phyloP scores from a whole-genome alignment of 2,888 invertebrate species.

The Coenonympha glycerion region DNA sequence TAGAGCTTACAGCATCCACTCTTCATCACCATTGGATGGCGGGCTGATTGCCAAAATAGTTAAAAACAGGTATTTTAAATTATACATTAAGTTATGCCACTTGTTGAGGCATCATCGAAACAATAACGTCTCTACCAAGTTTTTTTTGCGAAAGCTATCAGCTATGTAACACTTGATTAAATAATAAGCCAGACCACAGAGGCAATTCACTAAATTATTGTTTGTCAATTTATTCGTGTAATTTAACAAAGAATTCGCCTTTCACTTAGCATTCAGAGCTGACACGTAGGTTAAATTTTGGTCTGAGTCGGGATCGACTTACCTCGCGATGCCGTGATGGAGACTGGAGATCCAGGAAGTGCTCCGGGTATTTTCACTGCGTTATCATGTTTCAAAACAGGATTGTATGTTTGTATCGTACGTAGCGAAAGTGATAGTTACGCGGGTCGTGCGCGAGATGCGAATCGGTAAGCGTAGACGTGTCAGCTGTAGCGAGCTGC shows the following conservation, averaged over 20 bases:
- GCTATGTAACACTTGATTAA: no score
- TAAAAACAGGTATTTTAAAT: no score
- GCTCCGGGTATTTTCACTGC: constrained; percentile 53
- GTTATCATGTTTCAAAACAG: constrained; percentile 48
- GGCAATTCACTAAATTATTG: constrained; percentile 30
- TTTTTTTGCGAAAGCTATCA: no score
- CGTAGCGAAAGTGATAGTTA: constrained; percentile 59
- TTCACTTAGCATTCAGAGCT: constrained; percentile 68
- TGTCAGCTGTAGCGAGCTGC: constrained; percentile 37
- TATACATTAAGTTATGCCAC: no score
- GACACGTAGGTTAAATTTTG: constrained; percentile 68
- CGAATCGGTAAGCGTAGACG: constrained; percentile 39
- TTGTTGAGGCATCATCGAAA: no score
- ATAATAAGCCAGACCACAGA: background rate
- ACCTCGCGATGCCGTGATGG: constrained; percentile 48
- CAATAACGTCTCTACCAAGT: no score
- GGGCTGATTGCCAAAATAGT: no score
- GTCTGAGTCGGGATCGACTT: constrained; percentile 46
- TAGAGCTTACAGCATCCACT: no score
- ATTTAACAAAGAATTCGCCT: constrained; percentile 69
- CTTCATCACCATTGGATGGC: no score
- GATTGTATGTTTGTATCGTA: constrained; percentile 41
- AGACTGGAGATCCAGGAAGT: constrained; percentile 37
- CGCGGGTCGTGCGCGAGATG: constrained; percentile 38
- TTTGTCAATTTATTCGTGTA: constrained; percentile 49